Base-by-base conservation (phyloP, 2,888 invertebrate species). In the Leucophora obtusa region DNA sequence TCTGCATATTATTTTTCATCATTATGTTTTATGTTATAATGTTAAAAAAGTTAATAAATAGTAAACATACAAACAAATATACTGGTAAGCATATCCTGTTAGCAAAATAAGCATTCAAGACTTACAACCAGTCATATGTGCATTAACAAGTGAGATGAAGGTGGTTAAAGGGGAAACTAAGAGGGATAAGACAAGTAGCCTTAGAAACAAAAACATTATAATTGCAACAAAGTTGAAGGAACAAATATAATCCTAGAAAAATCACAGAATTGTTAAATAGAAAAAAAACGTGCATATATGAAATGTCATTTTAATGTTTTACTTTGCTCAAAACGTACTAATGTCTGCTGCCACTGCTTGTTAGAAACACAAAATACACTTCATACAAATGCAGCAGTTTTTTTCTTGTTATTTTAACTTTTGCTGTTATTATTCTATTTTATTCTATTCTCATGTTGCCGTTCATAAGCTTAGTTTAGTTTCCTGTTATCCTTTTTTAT, bases 401-500 rank as follows among this genome's bases (percentile, higher is more conserved):
- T 4, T 21, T 4, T 4, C 28, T 17, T 60, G 43, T 53, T 71
- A n/a, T 43, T 60, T 62, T 51, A 53, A 38, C 15, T 17, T 71
- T 62, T 51, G 14, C 14, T 35, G 11, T 15, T 24, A 2, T 10
- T 43, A 24, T 43, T 62, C 28, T 18, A 33, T 60, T 33, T 15
- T 43, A 17, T 62, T 38, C 17, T 62, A 54, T 47, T 72, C 63
- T 51, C 68, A 35, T 59, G 70, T 65, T 70, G 38, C 38, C 66
- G 51, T 54, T 73, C 63, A 73, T 58, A 63, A 63, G 62, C 72
- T 58, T 43, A 28, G 56, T 62, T 68, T 43, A 68, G 78, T 63
- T 73, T 69, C 62, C 75, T 69, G 73, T 79, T 65, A 59, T 73
- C 63, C 58, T 38, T 14, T n/a, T 38, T 50, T 38, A 38, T 14